phyloP scores from a whole-genome alignment of 1,140 invertebrate species.

The Elysia chlorotica region DNA sequence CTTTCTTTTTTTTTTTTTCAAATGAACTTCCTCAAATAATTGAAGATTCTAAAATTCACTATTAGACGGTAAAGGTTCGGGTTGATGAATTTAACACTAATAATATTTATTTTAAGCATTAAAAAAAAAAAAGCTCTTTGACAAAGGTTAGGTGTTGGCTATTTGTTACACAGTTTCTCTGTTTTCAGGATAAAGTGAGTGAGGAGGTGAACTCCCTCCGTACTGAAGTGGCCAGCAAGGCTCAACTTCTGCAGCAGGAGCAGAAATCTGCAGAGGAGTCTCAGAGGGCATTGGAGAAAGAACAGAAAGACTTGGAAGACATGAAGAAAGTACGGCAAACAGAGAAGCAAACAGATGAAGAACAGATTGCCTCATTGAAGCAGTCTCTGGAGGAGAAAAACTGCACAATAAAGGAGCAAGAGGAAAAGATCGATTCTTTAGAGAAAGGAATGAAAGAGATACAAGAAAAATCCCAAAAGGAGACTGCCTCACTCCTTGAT shows the following conservation, averaged over 20 bases:
- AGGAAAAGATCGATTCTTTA: slow-evolving; percentile 11
- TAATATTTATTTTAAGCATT: too few species aligned
- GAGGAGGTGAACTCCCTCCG: slow-evolving; percentile 24
- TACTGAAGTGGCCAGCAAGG: slow-evolving; percentile 22
- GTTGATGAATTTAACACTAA: too few species aligned
- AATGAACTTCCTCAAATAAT: too few species aligned
- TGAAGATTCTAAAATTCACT: too few species aligned
- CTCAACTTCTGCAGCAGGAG: slow-evolving; percentile 20
- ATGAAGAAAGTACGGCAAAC: neutral
- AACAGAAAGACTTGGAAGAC: neutral
- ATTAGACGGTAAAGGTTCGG: too few species aligned
- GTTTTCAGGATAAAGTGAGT: slow-evolving; percentile 5
- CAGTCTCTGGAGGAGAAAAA: slow-evolving; percentile 13
- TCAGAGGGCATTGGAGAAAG: slow-evolving; percentile 22
- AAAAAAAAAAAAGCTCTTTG: too few species aligned
- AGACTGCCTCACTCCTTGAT: neutral
- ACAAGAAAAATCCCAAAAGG: neutral
- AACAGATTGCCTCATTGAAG: slow-evolving; percentile 1
- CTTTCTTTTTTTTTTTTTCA: too few species aligned
- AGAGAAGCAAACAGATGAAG: neutral
- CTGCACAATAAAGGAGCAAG: slow-evolving; percentile 15
- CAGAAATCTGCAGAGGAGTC: slow-evolving; percentile 22
- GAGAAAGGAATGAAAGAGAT: slow-evolving; percentile 12
- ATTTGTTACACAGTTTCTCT: neutral
- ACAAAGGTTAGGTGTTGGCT: too few species aligned